A percentile compares a stretch with the other conserved stretches of the same genome.
phyloP scores from a whole-genome alignment of 2,888 invertebrate genomes.

The Sialis fuliginosa region DNA sequence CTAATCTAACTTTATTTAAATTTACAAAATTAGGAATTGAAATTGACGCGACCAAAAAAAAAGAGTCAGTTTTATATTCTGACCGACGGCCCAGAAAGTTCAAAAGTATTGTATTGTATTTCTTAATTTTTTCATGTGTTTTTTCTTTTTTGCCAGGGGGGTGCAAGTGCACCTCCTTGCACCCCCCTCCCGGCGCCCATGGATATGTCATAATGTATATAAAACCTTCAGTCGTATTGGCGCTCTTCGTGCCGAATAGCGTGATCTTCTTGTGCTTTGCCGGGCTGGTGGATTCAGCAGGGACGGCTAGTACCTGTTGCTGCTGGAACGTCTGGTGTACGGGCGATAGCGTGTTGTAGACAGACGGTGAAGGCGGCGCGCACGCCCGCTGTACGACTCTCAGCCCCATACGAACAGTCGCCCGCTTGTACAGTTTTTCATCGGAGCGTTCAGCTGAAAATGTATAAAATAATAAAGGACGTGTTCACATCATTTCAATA shows the following conservation, averaged over 20 bases:
- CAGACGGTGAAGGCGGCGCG: conserved; percentile 23
- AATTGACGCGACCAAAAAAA: too few species aligned
- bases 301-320: conserved; percentile 1
- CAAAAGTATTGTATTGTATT: too few species aligned
- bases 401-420: conserved; percentile 72
- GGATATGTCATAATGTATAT: conserved; percentile 10
- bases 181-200: too few species aligned
- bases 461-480: conserved; percentile 3
- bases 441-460: conserved; percentile 62
- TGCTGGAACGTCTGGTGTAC: conserved; percentile 8
- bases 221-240: conserved; percentile 4
- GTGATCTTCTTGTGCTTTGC: conserved; percentile 15
- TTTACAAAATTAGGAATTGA: too few species aligned
- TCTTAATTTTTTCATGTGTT: too few species aligned
- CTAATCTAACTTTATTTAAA: too few species aligned
- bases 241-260: conserved; percentile 20
- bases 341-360: conserved; percentile 18
- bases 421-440: conserved; percentile 62
- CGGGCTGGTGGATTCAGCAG: conserved; percentile 1
- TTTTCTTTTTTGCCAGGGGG: too few species aligned
- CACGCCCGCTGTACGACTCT: conserved; percentile 53
- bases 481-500: neutral
- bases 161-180: too few species aligned
- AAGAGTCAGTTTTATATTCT: too few species aligned
- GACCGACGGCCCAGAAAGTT: too few species aligned